These are phyloP conservation scores for Fistularia tabacaria DNA, from an alignment of 2,797 vertebrate species.

Conservation along the genomic window DNA sequence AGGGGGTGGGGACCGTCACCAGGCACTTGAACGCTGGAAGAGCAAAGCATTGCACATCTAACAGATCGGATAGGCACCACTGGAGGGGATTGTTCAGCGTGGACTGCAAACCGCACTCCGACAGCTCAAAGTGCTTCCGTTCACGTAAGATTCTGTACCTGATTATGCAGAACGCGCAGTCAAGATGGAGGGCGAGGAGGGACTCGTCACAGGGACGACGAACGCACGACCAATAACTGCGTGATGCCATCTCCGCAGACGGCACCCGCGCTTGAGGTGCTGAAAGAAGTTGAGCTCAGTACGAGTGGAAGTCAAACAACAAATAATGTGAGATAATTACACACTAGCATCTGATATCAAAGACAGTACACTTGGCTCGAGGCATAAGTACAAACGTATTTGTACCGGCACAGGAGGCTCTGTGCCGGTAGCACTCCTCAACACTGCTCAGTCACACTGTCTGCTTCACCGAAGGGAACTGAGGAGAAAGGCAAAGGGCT, in stretches of 20 bases:
- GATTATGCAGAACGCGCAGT: conserved; percentile 1
- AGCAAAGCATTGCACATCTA: conserved; percentile 19
- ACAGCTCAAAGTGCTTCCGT: conserved; percentile 13
- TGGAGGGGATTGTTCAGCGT: not conserved
- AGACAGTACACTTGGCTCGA: conserved; percentile 45
- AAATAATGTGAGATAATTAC: conserved; percentile 15
- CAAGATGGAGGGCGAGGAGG: conserved; percentile 28
- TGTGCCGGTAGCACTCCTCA: conserved; percentile 37
- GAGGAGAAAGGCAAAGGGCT: conserved; percentile 58
- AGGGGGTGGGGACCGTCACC: conserved; percentile 33
- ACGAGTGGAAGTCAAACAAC: conserved; percentile 22
- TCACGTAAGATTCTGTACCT: conserved; percentile 15
- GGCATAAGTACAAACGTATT: conserved; percentile 36
- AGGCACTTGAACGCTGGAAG: conserved; percentile 62
- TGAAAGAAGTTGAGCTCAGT: conserved; percentile 9
- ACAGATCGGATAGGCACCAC: conserved; percentile 10
- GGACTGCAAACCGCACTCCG: conserved; percentile 9
- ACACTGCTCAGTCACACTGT: conserved; percentile 56
- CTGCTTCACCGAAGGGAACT: conserved; percentile 42
- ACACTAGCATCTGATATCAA: conserved; percentile 24
- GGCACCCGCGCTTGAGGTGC: conserved; percentile 11
- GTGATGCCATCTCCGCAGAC: conserved; percentile 4
- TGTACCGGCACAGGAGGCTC: conserved; percentile 34
- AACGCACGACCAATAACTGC: no score
- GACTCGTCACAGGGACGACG: conserved; percentile 19